phyloP scores from a whole-genome alignment of 1,140 invertebrate genomes.

The Trachymyrmex septentrionalis region DNA sequence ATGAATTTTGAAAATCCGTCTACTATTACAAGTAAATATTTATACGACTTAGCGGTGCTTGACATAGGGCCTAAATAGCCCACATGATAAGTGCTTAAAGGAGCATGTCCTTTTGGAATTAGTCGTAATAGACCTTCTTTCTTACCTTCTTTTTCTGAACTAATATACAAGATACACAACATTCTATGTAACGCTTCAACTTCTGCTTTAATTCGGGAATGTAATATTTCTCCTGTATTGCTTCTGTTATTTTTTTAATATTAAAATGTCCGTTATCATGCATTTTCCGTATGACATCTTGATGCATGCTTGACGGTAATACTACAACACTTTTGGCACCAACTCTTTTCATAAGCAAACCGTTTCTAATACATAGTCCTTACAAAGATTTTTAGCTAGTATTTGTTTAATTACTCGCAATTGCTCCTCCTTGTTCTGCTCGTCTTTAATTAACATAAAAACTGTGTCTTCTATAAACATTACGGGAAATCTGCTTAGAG shows the following conservation, averaged over 20 bases:
- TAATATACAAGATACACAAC: constrained; percentile 37
- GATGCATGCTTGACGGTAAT: constrained; percentile 67
- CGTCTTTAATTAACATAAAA: constrained; percentile 37
- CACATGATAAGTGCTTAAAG: background rate
- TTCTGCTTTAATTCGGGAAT: constrained; percentile 58
- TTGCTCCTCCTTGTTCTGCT: constrained; percentile 69
- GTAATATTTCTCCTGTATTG: constrained; percentile 47
- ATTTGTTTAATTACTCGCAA: constrained; percentile 73
- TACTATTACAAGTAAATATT: constrained; percentile 21
- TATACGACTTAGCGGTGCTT: background rate
- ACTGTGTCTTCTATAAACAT: constrained; percentile 60
- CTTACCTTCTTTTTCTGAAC: background rate
- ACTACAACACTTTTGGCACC: constrained; percentile 65
- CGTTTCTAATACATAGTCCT: constrained; percentile 59
- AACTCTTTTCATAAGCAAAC: constrained; percentile 46
- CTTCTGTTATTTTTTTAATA: constrained; percentile 47
- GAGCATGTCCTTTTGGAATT: constrained; percentile 8
- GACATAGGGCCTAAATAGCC: constrained; percentile 17
- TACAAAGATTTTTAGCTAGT: constrained; percentile 41
- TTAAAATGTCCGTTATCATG: constrained; percentile 68
- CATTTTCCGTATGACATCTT: constrained; percentile 64
- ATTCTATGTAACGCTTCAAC: constrained; percentile 39
- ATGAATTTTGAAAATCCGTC: constrained; percentile 22
- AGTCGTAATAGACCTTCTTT: constrained; percentile 2
- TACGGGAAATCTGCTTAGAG: constrained; percentile 81